phyloP scores from a whole-genome alignment of 2,113 vertebrate species.

The Gobiocypris rarus region DNA sequence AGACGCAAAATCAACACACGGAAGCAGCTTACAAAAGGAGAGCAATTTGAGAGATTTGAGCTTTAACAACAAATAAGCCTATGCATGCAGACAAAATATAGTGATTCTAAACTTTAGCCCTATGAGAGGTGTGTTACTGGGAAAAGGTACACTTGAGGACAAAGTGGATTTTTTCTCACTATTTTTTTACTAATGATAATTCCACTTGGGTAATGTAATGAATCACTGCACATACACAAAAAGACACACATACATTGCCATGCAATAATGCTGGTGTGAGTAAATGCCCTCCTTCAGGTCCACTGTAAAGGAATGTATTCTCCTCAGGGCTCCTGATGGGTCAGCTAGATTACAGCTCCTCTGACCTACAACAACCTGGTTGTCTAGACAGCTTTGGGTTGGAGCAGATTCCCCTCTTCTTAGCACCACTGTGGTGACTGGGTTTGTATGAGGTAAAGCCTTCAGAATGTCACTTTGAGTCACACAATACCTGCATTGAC shows the following conservation, averaged over 20 bases:
- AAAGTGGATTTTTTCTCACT: not conserved
- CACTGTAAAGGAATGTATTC: slow-evolving; percentile 38
- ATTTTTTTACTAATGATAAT: not conserved
- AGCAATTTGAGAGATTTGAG: too few species aligned
- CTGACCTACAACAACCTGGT: slow-evolving; percentile 46
- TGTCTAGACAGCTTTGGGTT: slow-evolving; percentile 52
- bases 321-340: slow-evolving; percentile 31
- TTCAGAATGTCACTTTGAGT: slow-evolving; percentile 35
- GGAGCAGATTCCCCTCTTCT: slow-evolving; percentile 29
- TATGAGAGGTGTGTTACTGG: not conserved
- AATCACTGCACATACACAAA: not conserved
- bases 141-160: not conserved
- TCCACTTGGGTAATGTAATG: not conserved
- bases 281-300: slow-evolving; percentile 27
- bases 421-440: slow-evolving; percentile 1
- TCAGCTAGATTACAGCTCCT: slow-evolving; percentile 50
- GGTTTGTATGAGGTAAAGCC: slow-evolving; percentile 38
- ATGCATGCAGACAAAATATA: slow-evolving; percentile 9
- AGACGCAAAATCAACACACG: slow-evolving; percentile 2
- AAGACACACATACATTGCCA: slow-evolving; percentile 21
- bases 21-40: not conserved
- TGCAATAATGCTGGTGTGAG: slow-evolving; percentile 23
- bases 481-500: slow-evolving; percentile 34
- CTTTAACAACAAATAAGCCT: slow-evolving; percentile 18
- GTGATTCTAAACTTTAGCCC: not conserved